These are phyloP conservation scores for Hetaerina titia DNA, from an alignment of 2,888 invertebrate species.

Conservation along the genomic window DNA sequence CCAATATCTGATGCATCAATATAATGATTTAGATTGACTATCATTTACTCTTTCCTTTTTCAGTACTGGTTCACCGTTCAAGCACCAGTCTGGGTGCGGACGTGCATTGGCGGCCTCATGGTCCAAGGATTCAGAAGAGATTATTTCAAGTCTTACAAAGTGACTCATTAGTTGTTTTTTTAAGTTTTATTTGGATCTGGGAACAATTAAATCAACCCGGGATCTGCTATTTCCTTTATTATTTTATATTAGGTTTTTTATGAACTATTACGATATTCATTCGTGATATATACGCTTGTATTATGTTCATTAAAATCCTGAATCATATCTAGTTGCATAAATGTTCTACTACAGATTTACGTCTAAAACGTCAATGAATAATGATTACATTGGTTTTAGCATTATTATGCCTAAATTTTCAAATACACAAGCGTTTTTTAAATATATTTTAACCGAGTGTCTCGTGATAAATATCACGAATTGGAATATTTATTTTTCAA, in stretches of 20 bases:
- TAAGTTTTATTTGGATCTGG: neutral
- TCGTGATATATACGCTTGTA: neutral
- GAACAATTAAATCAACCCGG: neutral
- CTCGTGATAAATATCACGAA: no score
- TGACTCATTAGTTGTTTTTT: conserved; percentile 9
- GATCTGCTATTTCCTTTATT: neutral
- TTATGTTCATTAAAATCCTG: neutral
- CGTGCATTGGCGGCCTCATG: conserved; percentile 81
- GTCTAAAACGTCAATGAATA: neutral
- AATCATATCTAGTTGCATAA: neutral
- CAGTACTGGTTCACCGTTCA: conserved; percentile 81
- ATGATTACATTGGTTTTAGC: neutral
- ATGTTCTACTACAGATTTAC: neutral
- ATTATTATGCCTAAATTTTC: neutral
- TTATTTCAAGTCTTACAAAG: conserved; percentile 77
- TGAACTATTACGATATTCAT: neutral
- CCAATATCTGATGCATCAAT: no score
- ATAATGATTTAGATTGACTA: no score
- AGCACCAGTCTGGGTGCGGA: conserved; percentile 83
- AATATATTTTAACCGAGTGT: neutral
- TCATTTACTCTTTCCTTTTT: conserved; percentile 70
- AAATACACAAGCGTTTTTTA: neutral
- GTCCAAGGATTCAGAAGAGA: conserved; percentile 83
- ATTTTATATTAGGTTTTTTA: neutral
- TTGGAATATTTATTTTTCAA: neutral